Evolutionary conservation across 2,888 invertebrate species (phyloP).

Genomic region (Argynnis bischoffii): DNA sequence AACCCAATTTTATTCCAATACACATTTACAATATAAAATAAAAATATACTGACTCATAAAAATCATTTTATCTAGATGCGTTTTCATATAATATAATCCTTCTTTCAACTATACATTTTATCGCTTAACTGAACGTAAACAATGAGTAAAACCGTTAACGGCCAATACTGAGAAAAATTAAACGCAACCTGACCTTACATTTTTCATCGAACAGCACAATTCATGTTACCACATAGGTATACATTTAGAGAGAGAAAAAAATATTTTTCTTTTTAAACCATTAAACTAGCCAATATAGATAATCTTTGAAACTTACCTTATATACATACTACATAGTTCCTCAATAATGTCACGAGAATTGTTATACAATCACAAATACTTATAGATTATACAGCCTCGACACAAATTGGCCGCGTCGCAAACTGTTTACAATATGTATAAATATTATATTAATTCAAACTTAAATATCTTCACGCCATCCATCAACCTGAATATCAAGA

Average conservation of each 20-base stretch:
- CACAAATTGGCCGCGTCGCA: slow-evolving; percentile 71
- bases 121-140: not conserved
- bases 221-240: slow-evolving; percentile 9
- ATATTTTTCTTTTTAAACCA: slow-evolving; percentile 1
- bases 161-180: slow-evolving; percentile 19
- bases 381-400: slow-evolving; percentile 68
- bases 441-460: slow-evolving; percentile 46
- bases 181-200: slow-evolving; percentile 10
- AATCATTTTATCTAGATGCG: too few relatives aligned
- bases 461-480: slow-evolving; percentile 39
- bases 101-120: not conserved
- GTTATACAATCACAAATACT: slow-evolving; percentile 59
- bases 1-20: too few relatives aligned
- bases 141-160: slow-evolving; percentile 14
- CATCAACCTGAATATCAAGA: slow-evolving; percentile 9
- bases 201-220: slow-evolving; percentile 19
- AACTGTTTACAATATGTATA: slow-evolving; percentile 59
- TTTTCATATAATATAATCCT: not conserved
- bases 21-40: too few relatives aligned
- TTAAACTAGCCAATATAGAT: not conserved
- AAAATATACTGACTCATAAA: too few relatives aligned
- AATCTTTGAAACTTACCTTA: not conserved
- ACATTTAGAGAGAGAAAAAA: slow-evolving; percentile 10
- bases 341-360: slow-evolving; percentile 47
- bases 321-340: slow-evolving; percentile 28